Conservation (phyloP, 2,888 invertebrate genomes). For the Chironomus riparius region DNA sequence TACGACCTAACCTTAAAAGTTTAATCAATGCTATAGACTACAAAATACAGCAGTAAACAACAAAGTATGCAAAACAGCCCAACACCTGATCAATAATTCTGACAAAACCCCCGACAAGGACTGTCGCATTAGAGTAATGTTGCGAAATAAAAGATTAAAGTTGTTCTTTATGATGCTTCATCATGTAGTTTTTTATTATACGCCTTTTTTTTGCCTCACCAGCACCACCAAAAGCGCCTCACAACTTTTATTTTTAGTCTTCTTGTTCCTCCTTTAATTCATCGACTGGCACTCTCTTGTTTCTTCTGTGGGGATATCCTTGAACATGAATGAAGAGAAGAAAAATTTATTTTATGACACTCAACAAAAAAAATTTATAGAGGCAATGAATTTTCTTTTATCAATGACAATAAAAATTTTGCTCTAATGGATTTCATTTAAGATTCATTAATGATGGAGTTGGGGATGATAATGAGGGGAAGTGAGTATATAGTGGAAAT, state of each 20-base stretch:
- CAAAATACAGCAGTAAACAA: too few species aligned
- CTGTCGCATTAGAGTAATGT: neutral
- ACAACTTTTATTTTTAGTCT: too few species aligned
- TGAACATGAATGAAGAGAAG: neutral
- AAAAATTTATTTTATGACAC: neutral
- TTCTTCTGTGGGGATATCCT: neutral
- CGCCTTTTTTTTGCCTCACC: too few species aligned
- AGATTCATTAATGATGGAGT: too few species aligned
- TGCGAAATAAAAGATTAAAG: neutral
- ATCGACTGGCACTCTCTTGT: neutral
- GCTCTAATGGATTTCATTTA: neutral
- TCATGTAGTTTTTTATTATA: neutral
- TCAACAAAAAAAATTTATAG: neutral
- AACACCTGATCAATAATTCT: too few species aligned
- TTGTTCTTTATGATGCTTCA: neutral
- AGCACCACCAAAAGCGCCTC: too few species aligned
- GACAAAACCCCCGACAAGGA: too few species aligned
- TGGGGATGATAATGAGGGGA: too few species aligned
- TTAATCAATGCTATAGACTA: too few species aligned
- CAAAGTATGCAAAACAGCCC: too few species aligned
- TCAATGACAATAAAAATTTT: neutral
- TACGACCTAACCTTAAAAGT: too few species aligned
- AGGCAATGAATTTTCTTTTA: neutral
- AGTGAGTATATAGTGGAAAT: too few species aligned
- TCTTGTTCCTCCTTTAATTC: neutral